Conservation (phyloP, 2,113 vertebrate species). For the Esox niger region DNA sequence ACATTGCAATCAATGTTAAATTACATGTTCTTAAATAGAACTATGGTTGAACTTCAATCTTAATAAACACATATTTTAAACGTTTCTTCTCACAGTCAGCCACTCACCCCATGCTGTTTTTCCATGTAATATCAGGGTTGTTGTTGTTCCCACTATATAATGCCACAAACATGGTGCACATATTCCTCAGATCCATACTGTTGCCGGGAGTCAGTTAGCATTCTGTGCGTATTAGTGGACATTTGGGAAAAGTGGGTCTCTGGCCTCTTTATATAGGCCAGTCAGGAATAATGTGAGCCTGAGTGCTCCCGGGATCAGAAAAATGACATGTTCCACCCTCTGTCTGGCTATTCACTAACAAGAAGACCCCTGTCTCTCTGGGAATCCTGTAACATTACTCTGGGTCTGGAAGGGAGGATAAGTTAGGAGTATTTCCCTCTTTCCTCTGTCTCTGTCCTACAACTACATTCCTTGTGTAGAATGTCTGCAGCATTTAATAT, state of each 20-base stretch:
- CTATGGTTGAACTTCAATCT: conserved; percentile 8
- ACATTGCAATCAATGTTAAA: background rate
- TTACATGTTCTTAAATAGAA: too few species aligned
- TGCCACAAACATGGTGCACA: conserved; percentile 14
- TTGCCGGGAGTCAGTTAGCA: background rate
- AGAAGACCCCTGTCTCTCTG: conserved; percentile 24
- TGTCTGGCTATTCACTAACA: conserved; percentile 18
- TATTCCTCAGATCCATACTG: background rate
- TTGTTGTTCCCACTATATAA: conserved; percentile 25
- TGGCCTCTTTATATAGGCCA: conserved; percentile 30
- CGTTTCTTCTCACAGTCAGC: background rate
- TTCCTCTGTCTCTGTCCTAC: background rate
- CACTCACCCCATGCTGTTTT: conserved; percentile 33
- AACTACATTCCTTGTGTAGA: conserved; percentile 10
- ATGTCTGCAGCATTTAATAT: background rate
- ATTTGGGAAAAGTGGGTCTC: conserved; percentile 46
- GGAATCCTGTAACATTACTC: conserved; percentile 17
- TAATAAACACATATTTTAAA: conserved; percentile 22
- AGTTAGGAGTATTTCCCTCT: background rate
- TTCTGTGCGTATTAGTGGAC: conserved; percentile 32
- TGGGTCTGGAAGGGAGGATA: conserved; percentile 13
- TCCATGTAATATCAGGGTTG: conserved; percentile 10
- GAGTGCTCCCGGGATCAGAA: conserved; percentile 30
- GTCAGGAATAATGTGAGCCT: conserved; percentile 38
- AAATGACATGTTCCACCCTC: conserved; percentile 28